Percentiles rank a stretch among this genome's conserved stretches.
Conservation (phyloP, 2,888 invertebrate species). For the Drosophila mayaguana region DNA sequence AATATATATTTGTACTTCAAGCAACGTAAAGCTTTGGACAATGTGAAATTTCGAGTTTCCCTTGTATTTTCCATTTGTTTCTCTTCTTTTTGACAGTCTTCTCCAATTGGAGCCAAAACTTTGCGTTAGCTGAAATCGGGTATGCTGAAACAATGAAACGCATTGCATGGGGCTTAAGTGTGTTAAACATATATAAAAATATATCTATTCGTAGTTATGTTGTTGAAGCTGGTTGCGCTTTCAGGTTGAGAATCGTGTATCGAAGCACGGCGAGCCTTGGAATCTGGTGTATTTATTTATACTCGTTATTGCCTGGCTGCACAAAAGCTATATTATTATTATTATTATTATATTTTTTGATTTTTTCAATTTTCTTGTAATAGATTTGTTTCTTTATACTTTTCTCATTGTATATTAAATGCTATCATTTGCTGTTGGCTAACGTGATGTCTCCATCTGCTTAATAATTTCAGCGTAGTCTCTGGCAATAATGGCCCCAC, state of each 20-base stretch:
- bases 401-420: conserved; percentile 49
- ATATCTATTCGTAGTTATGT: conserved; percentile 49
- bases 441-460: conserved; percentile 34
- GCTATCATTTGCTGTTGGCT: conserved; percentile 69
- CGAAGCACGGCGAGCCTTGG: conserved; percentile 30
- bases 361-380: not conserved
- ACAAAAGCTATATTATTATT: conserved; percentile 55
- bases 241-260: conserved; percentile 12
- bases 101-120: conserved; percentile 47
- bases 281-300: conserved; percentile 4
- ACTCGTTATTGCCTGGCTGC: conserved; percentile 45
- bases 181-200: conserved; percentile 64
- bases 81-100: conserved; percentile 56
- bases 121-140: conserved; percentile 21
- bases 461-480: conserved; percentile 23
- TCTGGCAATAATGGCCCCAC: conserved; percentile 13
- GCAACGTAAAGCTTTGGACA: conserved; percentile 40
- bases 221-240: conserved; percentile 25
- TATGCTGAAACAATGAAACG: conserved; percentile 9
- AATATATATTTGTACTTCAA: conserved; percentile 10
- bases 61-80: conserved; percentile 45
- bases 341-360: not conserved
- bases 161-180: conserved; percentile 39
- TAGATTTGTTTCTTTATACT: conserved; percentile 17
- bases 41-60: conserved; percentile 20